phyloP scores from a whole-genome alignment of 2,888 invertebrate species.

The Bombyx huttoni region DNA sequence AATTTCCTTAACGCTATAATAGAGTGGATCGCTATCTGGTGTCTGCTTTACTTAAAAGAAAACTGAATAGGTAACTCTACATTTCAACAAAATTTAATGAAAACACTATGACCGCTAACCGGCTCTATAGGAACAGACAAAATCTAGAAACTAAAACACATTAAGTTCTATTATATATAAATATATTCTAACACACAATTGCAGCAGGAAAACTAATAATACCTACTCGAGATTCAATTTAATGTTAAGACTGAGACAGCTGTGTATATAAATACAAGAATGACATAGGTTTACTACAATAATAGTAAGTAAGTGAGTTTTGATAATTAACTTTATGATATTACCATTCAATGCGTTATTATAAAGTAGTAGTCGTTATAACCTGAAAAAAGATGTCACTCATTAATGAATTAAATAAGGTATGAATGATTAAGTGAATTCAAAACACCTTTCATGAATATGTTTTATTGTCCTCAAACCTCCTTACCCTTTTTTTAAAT shows the following conservation, averaged over 20 bases:
- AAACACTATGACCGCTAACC: conserved; percentile 56
- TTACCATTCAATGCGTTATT: conserved; percentile 38
- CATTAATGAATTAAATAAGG: conserved; percentile 16
- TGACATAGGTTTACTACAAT: conserved; percentile 30
- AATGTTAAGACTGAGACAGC: conserved; percentile 34
- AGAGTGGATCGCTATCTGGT: conserved; percentile 29
- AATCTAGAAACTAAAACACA: conserved; percentile 53
- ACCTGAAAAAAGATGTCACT: conserved; percentile 46
- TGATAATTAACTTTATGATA: conserved; percentile 20
- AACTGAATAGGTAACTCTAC: conserved; percentile 41
- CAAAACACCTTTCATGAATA: too few species aligned
- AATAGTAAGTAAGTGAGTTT: conserved; percentile 31
- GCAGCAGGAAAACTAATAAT: conserved; percentile 47
- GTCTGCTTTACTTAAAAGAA: conserved; percentile 30
- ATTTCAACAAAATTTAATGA: conserved; percentile 35
- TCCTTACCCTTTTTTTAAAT: too few species aligned
- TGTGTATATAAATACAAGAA: conserved; percentile 40
- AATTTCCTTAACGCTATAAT: conserved; percentile 30
- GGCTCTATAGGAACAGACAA: conserved; percentile 40
- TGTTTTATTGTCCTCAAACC: too few species aligned
- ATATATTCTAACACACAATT: conserved; percentile 49
- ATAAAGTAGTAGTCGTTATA: conserved; percentile 25
- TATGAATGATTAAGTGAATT: too few species aligned
- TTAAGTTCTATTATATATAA: conserved; percentile 32
- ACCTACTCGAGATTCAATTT: conserved; percentile 25